Base-by-base conservation (phyloP, 2,888 invertebrate genomes). In the Limenitis arthemis region DNA sequence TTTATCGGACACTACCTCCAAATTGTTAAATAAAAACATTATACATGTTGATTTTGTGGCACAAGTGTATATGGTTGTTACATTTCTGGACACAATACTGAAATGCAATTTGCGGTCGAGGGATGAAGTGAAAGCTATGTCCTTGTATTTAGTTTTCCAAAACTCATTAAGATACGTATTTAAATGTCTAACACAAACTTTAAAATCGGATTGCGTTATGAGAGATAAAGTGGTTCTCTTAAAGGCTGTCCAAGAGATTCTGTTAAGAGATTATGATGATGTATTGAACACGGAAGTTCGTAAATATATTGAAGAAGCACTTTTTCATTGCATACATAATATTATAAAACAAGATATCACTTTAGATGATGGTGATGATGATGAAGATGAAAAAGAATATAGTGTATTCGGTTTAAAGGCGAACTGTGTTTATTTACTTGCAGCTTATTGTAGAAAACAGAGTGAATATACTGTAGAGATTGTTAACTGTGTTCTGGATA, bases 391-490 rank as follows among this genome's bases (percentile, higher is more conserved):
- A 32, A 64, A 68, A 4, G 77, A 81, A 54, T 66, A 72, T 49
- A 73, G 69, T 51, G 58, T 64, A 12, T 64, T 68, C 8, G 67
- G 70, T 36, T 61, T 83, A 31, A 84, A 77, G 62, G 73, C 75
- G 47, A 69, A 73, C 44, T 75, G 78, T 53, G 66, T 81, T 6
- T 67, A 69, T 47, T 59, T 79, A 7, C 63, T 86, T 8, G 77
- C 82, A 6, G 74, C 77, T 4, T 86, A 79, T 60, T 83, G 84
- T 58, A 72, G 69, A 48, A 69, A 69, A 49, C 55, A 61, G 6
- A 68, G 68, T 4, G 66, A 67, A 39, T 79, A 75, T 54, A 72
- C 77, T 37, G 69, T 73, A 8, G 82, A 84, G 58, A 62, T 85
- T 55, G 59, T 82, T 2, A 74, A 77, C 37, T 66, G 79, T 30